Base-by-base conservation (phyloP, 2,797 vertebrate genomes). In the Echeneis naucrates region DNA sequence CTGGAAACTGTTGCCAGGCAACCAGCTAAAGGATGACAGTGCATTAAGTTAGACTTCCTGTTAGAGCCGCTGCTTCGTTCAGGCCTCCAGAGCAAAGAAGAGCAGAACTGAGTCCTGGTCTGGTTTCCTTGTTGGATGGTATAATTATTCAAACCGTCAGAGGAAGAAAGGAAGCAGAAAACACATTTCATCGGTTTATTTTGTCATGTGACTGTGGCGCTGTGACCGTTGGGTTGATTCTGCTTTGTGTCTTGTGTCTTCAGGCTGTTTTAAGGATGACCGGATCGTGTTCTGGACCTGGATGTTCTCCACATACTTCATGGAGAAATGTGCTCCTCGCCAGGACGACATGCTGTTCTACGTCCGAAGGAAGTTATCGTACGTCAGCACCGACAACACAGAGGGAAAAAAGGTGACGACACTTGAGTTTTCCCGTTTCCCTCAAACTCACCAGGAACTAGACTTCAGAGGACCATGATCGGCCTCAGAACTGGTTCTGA, bases 301-400 rank as follows among this genome's bases (percentile, higher is more conserved):
- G 97, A 99, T 99, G 97, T 99, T 99, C 87, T 99, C 98, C 37
- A 99, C 97, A 0, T 99, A 98, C 75, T 99, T 99, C 87, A 98
- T 99, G 98, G 98, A 99, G 94, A 97, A 96, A 67, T 95, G 93
- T 93, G 94, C 97, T 0, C 96, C 96, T 0, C 93, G 96, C 2
- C 97, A 99, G 90, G 98, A 99, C 0, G 98, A 99, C 78, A 98
- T 99, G 98, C 94, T 99, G 4, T 99, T 99, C 92, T 99, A 99
- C 0, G 98, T 99, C 51, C 97, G 97, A 5, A 93, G 96, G 72
- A 98, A 96, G 30, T 92, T 95, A 2, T 86, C 96, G 1, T 97
- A 95, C 1, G 83, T 90, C 10, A 63, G 86, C 4, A 79, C 94
- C 0, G 95, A 96, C 57, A 82, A 88, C 59, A 47, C 68, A 0